Evolutionary conservation across 2,797 vertebrate species (phyloP).

Genomic region (Oreortyx pictus): DNA sequence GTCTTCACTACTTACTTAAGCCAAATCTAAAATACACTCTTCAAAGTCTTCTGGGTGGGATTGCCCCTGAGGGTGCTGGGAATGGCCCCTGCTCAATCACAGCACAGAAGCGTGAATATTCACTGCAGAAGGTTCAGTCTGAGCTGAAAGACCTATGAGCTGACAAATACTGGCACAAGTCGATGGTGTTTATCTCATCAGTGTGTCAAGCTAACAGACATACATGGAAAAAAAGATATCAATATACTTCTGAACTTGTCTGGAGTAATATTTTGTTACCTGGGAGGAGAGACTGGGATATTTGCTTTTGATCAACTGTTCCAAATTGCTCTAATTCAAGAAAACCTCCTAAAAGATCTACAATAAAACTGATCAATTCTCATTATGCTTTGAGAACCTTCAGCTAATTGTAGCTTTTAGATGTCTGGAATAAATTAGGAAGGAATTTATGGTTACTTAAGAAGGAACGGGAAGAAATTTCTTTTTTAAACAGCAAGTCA

Average conservation of each 20-base stretch:
- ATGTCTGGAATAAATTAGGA: neutral
- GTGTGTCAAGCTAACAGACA: neutral
- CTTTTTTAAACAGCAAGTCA: neutral
- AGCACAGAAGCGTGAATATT: neutral
- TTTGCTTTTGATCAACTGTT: neutral
- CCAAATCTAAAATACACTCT: neutral
- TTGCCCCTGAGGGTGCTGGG: neutral
- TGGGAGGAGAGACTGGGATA: neutral
- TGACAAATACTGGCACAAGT: neutral
- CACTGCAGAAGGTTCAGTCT: neutral
- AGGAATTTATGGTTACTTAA: neutral
- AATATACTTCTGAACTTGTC: fast-evolving
- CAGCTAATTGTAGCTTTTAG: neutral
- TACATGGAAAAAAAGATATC: fast-evolving
- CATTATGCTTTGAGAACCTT: neutral
- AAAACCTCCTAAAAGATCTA: neutral
- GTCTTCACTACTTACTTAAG: neutral
- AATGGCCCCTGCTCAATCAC: neutral
- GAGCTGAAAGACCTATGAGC: neutral
- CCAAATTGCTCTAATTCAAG: neutral
- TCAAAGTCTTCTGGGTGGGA: neutral
- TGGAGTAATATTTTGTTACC: neutral
- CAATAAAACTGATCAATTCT: neutral
- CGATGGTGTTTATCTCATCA: neutral
- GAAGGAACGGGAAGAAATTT: neutral